These are phyloP conservation scores for Eristalis pertinax DNA, from an alignment of 2,888 invertebrate genomes.

Conservation along the genomic window DNA sequence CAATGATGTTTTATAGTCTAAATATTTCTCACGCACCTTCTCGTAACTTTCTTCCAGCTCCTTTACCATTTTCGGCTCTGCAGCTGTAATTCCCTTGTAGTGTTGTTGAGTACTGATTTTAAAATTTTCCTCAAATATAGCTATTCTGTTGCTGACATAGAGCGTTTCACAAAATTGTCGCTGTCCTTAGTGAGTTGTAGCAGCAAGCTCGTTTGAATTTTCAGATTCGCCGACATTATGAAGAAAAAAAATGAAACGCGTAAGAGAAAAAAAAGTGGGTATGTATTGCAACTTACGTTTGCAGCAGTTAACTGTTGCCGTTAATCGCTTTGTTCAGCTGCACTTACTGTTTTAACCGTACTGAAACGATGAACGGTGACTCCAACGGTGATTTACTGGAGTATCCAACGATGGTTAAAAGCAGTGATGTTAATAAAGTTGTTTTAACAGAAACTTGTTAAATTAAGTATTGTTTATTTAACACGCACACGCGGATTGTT, in stretches of 20 bases:
- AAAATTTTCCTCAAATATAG: slow-evolving; percentile 5
- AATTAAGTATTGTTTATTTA: background rate
- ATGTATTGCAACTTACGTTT: background rate
- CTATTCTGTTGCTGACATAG: background rate
- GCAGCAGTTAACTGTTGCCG: background rate
- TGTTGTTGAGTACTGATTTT: slow-evolving; percentile 1
- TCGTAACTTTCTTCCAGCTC: background rate
- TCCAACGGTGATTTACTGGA: background rate
- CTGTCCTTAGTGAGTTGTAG: background rate
- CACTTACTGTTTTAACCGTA: background rate
- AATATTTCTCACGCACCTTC: background rate
- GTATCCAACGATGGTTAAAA: background rate
- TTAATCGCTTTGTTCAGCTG: background rate
- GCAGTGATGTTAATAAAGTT: background rate
- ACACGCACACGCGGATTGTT: background rate
- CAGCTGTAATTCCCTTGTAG: slow-evolving; percentile 2
- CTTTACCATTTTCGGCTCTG: background rate
- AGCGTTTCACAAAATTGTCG: background rate
- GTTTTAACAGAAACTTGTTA: background rate
- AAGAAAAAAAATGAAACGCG: background rate
- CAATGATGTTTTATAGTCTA: background rate
- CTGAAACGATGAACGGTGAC: background rate
- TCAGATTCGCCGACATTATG: background rate
- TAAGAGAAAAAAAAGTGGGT: background rate
- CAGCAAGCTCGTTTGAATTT: slow-evolving; percentile 6